Evolutionary conservation across 2,113 vertebrate species (phyloP), one percentile per base, ranked within the genome.

Genomic region (Macquaria australasica): DNA sequence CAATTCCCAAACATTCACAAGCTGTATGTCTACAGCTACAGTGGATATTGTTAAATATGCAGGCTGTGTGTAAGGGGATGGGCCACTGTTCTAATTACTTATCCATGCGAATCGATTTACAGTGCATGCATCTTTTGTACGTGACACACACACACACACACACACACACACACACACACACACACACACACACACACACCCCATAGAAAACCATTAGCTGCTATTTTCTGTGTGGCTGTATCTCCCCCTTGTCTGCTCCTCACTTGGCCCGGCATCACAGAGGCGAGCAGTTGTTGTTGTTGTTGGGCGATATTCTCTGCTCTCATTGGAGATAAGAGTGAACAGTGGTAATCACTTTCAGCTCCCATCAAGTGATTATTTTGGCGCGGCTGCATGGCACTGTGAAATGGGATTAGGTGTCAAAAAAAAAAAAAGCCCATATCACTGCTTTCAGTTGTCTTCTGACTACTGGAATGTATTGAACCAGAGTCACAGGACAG

Each of bases 291-390:
- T 89, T 86, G 82, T 85, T 85, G 89, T 87, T 80, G 84, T 85
- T 88, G 89, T 87, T 89, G 89, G 90, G 91, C 67, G 71, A 81
- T 86, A 90, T 90, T 92, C 92, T 89, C 92, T 91, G 90, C 87
- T 71, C 90, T 90, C 90, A 80, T 81, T 87, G 92, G 82, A 93
- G 94, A 95, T 95, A 94, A 94, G 91, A 90, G 86, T 55, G 85
- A 93, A 92, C 94, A 92, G 89, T 86, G 87, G 79, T 93, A 94
- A 95, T 95, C 93, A 94, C 93, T 93, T 93, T 94, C 88, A 92
- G 90, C 93, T 93, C 86, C 93, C 92, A 92, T 94, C 91, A 92
- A 94, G 93, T 94, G 94, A 94, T 94, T 95, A 89, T 93, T 93
- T 79, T 93, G 92, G 87, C 86, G 16, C 50, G 55, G 89, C 83